Evolutionary conservation across 2,888 invertebrate genomes (phyloP).

Genomic region (Serripes groenlandicus): DNA sequence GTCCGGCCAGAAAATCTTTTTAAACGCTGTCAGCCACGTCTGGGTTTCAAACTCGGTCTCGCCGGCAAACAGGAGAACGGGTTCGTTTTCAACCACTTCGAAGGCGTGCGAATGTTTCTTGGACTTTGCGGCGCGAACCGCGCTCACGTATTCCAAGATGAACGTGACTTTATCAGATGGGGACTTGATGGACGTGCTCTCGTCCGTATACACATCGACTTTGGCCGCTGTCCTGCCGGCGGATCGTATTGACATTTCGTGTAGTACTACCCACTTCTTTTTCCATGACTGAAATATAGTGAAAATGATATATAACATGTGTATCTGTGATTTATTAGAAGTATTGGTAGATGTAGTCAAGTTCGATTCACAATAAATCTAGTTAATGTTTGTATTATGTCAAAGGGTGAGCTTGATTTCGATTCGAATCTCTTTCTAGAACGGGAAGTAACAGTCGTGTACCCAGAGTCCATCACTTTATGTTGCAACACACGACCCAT

Average conservation of each 20-base stretch:
- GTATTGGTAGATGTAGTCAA: no score
- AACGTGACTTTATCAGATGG: slow-evolving; percentile 74
- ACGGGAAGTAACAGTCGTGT: no score
- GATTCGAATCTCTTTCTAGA: no score
- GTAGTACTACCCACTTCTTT: slow-evolving; percentile 77
- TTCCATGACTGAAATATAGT: slow-evolving; percentile 77
- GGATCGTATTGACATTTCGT: slow-evolving; percentile 76
- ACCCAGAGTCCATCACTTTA: no score
- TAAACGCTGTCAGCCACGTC: slow-evolving; percentile 74
- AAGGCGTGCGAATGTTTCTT: slow-evolving; percentile 79
- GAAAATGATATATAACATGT: no score
- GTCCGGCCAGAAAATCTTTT: slow-evolving; percentile 77
- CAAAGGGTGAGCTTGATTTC: no score
- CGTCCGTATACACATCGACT: slow-evolving; percentile 75
- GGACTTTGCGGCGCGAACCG: slow-evolving; percentile 72
- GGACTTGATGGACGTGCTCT: slow-evolving; percentile 62
- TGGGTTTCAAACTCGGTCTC: slow-evolving; percentile 71
- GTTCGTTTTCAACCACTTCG: slow-evolving; percentile 75
- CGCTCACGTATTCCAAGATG: slow-evolving; percentile 77
- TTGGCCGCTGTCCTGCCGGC: slow-evolving; percentile 74
- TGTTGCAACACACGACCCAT: no score
- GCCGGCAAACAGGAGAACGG: slow-evolving; percentile 76
- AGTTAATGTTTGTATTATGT: no score
- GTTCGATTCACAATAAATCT: no score
- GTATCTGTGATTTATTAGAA: no score